Percentiles rank a stretch among this genome's conserved stretches.
phyloP scores from a whole-genome alignment of 2,797 vertebrate species.

The Chelon auratus region DNA sequence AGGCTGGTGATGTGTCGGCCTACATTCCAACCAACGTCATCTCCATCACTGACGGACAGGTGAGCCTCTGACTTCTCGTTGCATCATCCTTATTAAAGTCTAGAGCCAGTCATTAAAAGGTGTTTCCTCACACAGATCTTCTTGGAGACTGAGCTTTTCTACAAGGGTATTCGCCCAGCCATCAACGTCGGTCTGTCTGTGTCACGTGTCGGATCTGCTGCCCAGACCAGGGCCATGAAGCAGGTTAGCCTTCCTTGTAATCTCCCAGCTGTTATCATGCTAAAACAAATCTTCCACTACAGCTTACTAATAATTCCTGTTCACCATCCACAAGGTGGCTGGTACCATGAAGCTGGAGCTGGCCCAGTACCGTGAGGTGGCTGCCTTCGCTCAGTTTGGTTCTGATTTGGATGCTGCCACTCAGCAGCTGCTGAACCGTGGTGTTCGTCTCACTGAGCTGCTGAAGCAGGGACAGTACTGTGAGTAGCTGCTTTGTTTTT shows the following conservation, averaged over 20 bases:
- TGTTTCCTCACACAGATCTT: constrained; percentile 87
- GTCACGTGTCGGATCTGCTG: constrained; percentile 96
- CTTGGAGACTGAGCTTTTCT: constrained; percentile 98
- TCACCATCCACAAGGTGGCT: constrained; percentile 86
- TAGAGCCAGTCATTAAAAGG: neutral
- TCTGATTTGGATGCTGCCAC: constrained; percentile 97
- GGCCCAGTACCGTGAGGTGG: constrained; percentile 97
- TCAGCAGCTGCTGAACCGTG: constrained; percentile 95
- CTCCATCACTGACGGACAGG: constrained; percentile 98
- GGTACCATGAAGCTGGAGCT: constrained; percentile 98
- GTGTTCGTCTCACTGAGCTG: constrained; percentile 95
- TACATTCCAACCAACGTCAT: constrained; percentile 99
- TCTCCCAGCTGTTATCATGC: constrained; percentile 75
- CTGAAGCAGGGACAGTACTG: constrained; percentile 97
- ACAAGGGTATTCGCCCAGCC: constrained; percentile 97
- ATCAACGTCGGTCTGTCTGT: constrained; percentile 98
- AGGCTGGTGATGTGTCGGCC: constrained; percentile 97
- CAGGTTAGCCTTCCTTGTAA: constrained; percentile 83
- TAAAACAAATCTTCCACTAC: neutral
- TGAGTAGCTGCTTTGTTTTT: constrained; percentile 62
- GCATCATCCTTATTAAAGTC: neutral
- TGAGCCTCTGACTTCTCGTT: constrained; percentile 44
- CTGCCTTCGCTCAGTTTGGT: constrained; percentile 96
- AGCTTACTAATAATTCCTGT: neutral
- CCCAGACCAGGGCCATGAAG: constrained; percentile 98